Evolutionary conservation across 2,797 vertebrate species (phyloP).

Genomic region (Hydrolagus colliei): DNA sequence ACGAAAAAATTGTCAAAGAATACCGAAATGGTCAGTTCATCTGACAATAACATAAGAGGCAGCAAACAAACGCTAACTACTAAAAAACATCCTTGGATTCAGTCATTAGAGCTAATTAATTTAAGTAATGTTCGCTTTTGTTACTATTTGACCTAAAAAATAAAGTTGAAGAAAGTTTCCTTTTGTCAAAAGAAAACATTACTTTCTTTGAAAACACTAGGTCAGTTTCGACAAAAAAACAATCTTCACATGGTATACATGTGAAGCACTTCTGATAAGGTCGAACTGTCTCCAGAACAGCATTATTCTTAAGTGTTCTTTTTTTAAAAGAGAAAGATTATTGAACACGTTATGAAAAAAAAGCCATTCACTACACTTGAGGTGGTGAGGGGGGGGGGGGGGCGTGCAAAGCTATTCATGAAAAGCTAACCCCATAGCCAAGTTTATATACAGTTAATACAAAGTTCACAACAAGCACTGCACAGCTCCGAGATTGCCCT

Average conservation of each 20-base stretch:
- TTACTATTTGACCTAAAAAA: conserved; percentile 25
- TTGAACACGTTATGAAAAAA: too few species aligned
- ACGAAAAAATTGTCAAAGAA: background rate
- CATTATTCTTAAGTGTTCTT: too few species aligned
- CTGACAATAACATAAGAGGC: conserved; percentile 7
- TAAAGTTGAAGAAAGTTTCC: conserved; percentile 28
- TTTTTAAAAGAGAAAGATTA: background rate
- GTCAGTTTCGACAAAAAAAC: background rate
- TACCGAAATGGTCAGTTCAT: background rate
- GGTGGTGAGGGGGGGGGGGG: too few species aligned
- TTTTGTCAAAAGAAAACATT: background rate
- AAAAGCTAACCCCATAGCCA: too few species aligned
- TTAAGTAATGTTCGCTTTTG: conserved; percentile 14
- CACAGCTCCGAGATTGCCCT: too few species aligned
- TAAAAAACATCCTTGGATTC: background rate
- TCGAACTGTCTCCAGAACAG: too few species aligned
- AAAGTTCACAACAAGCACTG: too few species aligned
- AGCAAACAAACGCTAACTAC: background rate
- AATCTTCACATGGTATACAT: background rate
- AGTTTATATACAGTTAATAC: too few species aligned
- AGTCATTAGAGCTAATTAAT: conserved; percentile 6
- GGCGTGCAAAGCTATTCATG: too few species aligned
- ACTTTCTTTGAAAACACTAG: background rate
- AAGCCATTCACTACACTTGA: too few species aligned
- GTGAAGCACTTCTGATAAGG: background rate